These are phyloP conservation scores for Nothura maculosa DNA, from an alignment of 2,797 vertebrate species.

Conservation along the genomic window DNA sequence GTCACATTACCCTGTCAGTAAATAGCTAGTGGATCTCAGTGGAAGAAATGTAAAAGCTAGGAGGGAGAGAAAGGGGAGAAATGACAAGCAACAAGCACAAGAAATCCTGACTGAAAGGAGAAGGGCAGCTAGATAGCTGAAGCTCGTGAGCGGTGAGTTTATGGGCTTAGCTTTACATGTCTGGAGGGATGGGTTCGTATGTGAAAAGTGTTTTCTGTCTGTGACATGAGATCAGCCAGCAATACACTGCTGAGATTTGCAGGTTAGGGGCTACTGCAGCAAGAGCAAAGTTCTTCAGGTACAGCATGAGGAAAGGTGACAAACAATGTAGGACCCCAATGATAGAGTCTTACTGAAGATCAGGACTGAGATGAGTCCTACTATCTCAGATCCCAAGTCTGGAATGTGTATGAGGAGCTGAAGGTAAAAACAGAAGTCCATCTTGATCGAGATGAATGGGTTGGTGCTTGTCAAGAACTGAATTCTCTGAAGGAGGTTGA, in stretches of 20 bases:
- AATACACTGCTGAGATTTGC: background rate
- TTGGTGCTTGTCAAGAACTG: background rate
- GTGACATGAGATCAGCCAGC: background rate
- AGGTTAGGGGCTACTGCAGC: background rate
- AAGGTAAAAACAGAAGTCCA: accelerated
- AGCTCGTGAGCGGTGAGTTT: background rate
- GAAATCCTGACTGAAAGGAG: background rate
- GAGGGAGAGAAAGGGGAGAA: background rate
- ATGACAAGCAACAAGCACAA: background rate
- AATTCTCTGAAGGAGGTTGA: background rate
- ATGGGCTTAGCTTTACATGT: background rate
- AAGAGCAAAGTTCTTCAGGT: background rate
- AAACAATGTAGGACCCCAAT: accelerated
- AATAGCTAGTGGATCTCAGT: slow-evolving; percentile 65
- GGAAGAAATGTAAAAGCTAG: slow-evolving; percentile 31
- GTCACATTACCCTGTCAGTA: slow-evolving; percentile 81
- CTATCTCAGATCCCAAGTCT: background rate
- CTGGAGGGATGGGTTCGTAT: background rate
- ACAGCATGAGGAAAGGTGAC: background rate
- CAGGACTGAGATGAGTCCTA: background rate
- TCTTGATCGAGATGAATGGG: background rate
- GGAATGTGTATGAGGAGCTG: accelerated
- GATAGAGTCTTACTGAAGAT: background rate
- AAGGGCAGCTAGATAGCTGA: slow-evolving; percentile 15
- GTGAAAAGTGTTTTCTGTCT: background rate